Evolutionary conservation across 2,888 invertebrate species (phyloP), one percentile per base, ranked within the genome.

Genomic region (Chymomyza amoena): DNA sequence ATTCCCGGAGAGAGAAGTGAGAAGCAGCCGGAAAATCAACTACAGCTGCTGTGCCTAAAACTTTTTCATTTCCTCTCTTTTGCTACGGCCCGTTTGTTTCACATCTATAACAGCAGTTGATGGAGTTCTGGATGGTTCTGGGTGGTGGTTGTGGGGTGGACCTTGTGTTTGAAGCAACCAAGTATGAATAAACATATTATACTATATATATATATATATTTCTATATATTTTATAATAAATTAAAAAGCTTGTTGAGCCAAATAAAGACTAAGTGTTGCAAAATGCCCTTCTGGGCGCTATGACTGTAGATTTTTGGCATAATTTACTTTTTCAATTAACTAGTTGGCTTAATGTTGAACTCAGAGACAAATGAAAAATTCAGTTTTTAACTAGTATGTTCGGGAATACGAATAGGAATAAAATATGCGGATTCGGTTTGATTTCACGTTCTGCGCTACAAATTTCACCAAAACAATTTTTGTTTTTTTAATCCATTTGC

Each of bases 141-240:
- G 32, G 32, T 32, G 32, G 28, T 28, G 28, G 28, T 6, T 3
- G 52, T 5, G 18, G 6, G 52, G 7, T 18, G 52, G 18, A 6
- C 16, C 39, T 45, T 45, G 52, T n/a, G 16, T 18, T 18, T 54
- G 52, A n/a, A 16, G 52, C 57, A 65, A 56, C 65, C 64, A 64
- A 50, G 71, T 71, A 72, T 78, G 73, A 75, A 84, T 75, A 81
- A 84, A 81, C 82, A 82, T 75, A 79, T 82, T 77, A 81, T 75
- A 77, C 82, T 77, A 81, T 79, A 85, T 78, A 83, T 81, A 81
- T 79, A 83, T 83, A 81, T 84, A n/a, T 78, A 83, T 81, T 83
- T 79, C 85, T 83, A 81, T 84, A 81, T 84, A 78, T 76, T 81
- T 81, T 79, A 80, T 85, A 84, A 83, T 83, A 80, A 85, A 85